Evolutionary conservation across 2,888 invertebrate genomes (phyloP).

Genomic region (Drosophila anceps): DNA sequence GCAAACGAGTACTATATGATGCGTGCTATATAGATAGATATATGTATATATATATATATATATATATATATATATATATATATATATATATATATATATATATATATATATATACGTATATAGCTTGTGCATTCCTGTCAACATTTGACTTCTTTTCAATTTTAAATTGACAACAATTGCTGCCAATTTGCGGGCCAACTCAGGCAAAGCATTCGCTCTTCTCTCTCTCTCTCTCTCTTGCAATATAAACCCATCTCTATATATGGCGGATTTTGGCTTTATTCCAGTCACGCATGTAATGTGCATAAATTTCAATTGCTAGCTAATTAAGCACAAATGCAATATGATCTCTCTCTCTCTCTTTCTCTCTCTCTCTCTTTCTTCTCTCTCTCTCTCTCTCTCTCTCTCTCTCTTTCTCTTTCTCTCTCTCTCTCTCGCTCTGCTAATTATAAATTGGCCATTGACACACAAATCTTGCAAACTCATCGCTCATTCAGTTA

Average conservation of each 20-base stretch:
- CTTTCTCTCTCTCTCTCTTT: no score
- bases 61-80: conserved; percentile 11
- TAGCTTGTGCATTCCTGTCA: conserved; percentile 45
- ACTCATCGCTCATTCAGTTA: not conserved
- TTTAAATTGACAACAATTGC: conserved; percentile 83
- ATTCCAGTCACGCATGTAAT: conserved; percentile 22
- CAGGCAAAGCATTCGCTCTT: conserved; percentile 17
- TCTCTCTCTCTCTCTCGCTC: not conserved
- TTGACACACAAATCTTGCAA: not conserved
- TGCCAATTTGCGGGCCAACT: conserved; percentile 61
- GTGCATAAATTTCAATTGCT: conserved; percentile 68
- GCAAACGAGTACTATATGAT: conserved; percentile 5
- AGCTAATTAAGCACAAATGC: conserved; percentile 53
- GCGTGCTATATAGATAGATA: conserved; percentile 13
- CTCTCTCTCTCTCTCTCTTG: not conserved
- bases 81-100: conserved; percentile 4
- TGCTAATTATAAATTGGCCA: conserved; percentile 7
- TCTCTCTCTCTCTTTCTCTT: no score
- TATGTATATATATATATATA: conserved; percentile 19
- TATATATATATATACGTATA: conserved; percentile 14
- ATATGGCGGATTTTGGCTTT: conserved; percentile 25
- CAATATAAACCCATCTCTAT: not conserved
- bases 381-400: no score
- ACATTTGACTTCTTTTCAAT: conserved; percentile 80
- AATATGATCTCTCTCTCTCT: not conserved